phyloP scores from a whole-genome alignment of 2,888 invertebrate genomes.

The Autographa pulchrina region DNA sequence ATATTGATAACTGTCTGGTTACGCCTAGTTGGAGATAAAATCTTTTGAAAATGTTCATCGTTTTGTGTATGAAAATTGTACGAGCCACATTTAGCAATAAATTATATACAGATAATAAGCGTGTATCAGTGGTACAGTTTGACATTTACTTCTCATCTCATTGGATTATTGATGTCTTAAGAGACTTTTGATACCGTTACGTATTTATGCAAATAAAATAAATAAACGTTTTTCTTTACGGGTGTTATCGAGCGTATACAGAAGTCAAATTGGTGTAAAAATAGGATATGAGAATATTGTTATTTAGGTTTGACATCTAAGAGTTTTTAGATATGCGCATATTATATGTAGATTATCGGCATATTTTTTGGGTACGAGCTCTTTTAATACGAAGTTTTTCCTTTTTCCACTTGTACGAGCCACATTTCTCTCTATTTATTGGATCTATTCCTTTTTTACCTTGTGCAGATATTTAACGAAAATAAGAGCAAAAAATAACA shows the following conservation, averaged over 20 bases:
- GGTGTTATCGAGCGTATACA: background rate
- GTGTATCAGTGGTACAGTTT: background rate
- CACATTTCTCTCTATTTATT: background rate
- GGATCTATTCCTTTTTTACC: background rate
- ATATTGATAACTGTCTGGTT: slow-evolving; percentile 2
- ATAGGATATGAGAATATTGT: slow-evolving; percentile 4
- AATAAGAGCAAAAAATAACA: background rate
- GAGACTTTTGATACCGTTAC: background rate
- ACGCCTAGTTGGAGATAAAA: slow-evolving; percentile 3
- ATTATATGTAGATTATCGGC: slow-evolving; percentile 2
- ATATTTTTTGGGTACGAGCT: slow-evolving; percentile 2
- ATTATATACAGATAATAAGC: slow-evolving; percentile 1
- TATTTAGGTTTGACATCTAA: slow-evolving; percentile 4
- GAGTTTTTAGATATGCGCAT: slow-evolving; percentile 4
- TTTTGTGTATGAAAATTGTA: slow-evolving; percentile 2
- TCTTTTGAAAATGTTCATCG: slow-evolving; percentile 4
- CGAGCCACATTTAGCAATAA: slow-evolving; percentile 1
- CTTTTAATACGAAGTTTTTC: slow-evolving; percentile 1
- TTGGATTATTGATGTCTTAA: background rate
- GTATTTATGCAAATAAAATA: slow-evolving; percentile 1
- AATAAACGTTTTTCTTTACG: background rate
- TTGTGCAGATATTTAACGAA: background rate
- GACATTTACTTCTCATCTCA: background rate
- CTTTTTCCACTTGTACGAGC: background rate
- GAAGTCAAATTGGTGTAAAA: background rate